phyloP scores from a whole-genome alignment of 2,797 vertebrate genomes.

The Ataeniobius toweri region DNA sequence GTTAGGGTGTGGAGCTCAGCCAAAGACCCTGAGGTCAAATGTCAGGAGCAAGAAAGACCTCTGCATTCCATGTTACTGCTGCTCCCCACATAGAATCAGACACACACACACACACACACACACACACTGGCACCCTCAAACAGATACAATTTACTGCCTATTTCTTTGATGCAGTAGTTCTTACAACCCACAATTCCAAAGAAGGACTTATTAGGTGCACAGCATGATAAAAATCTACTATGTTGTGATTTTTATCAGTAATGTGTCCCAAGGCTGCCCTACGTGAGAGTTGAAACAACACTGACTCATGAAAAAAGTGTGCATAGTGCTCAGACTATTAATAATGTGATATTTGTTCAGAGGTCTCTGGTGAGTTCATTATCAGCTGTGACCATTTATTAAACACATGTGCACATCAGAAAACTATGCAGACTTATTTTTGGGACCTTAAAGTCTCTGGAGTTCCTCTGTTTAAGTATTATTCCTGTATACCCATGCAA shows the following conservation, averaged over 20 bases:
- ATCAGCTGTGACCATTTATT: conserved; percentile 35
- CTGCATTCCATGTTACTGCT: conserved; percentile 75
- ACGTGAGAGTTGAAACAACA: conserved; percentile 49
- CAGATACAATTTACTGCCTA: conserved; percentile 11
- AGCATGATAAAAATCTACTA: conserved; percentile 33
- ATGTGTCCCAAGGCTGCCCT: conserved; percentile 22
- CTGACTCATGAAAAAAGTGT: conserved; percentile 24
- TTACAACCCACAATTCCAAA: conserved; percentile 40
- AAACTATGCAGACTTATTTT: conserved; percentile 39
- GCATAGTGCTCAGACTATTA: conserved; percentile 17
- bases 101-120: neutral
- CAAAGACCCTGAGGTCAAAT: conserved; percentile 71
- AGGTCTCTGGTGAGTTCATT: conserved; percentile 36
- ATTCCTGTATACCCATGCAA: neutral
- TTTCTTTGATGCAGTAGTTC: conserved; percentile 33
- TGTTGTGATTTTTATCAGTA: conserved; percentile 36
- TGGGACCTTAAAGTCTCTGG: neutral
- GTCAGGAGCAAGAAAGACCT: conserved; percentile 75
- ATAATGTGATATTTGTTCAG: conserved; percentile 47
- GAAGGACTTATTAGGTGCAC: conserved; percentile 36
- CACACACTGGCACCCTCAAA: neutral
- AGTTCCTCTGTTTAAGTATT: neutral
- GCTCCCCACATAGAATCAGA: conserved; percentile 24
- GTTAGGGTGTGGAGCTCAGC: conserved; percentile 74
- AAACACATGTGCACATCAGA: conserved; percentile 24